Base-by-base conservation (phyloP, 1,140 invertebrate genomes). In the Drosophila fuyamai region DNA sequence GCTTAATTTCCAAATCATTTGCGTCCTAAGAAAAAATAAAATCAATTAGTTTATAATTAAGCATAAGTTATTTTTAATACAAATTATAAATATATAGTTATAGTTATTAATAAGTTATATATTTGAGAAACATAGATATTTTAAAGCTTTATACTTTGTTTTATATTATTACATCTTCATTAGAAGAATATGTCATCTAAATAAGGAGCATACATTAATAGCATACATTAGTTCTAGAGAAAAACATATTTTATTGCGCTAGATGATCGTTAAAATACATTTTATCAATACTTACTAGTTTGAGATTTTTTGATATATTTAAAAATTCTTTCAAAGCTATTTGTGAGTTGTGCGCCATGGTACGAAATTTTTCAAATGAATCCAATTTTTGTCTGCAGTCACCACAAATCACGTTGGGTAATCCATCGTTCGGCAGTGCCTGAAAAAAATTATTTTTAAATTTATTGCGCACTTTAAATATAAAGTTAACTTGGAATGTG, bases 311-410 rank as follows among this genome's bases (percentile, higher is more conserved):
- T 13, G 75, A 60, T 67, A 78, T 61, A 56, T 63, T 47, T 54
- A 89, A 59, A 76, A 89, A 89, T 54, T 91, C 78, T 48, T 76
- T 78, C 36, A 92, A 73, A 18, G 79, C 79, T 18, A 57, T 56
- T 54, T 92, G 78, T 35, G 91, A 80, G 36, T 86, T 82, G 54
- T 80, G 79, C 44, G 91, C 91, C 80, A 91, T 90, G 13, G 65
- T 73, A 14, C 91, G 88, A 77, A 92, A 92, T 40, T 89, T 91
- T 72, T 86, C 86, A 76, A 83, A 92, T 6, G 79, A 79, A 53
- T 88, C 74, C 32, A 92, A 78, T 61, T 91, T 85, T 13, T 27
- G 51, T 48, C 84, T 70, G 53, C 91, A 92, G 5, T 81, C 89
- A 36, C 53, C 57, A 35, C 91, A 92, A 14, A 92, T 74, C 48